Base-by-base conservation (phyloP, 2,888 invertebrate genomes). In the Vanessa cardui region DNA sequence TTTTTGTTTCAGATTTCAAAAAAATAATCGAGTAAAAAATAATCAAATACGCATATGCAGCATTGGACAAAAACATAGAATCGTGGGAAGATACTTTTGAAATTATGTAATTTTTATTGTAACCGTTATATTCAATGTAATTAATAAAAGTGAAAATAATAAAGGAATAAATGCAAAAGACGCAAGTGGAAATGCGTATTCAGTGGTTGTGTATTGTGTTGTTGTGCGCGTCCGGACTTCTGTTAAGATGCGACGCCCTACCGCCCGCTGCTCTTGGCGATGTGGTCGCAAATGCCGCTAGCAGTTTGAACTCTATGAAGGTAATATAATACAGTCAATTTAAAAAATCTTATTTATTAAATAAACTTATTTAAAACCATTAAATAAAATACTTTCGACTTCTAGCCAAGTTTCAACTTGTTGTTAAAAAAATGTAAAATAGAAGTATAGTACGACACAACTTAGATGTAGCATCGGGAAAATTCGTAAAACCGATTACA, bases 221-320 rank as follows among this genome's bases (percentile, higher is more conserved):
- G 65, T 50, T 89, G 64, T 88, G 87, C 78, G 84, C 83, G 0
- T 58, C 77, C 86, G 62, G 82, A 49, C 31, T 39, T 18, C 18
- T 87, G 70, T 69, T 87, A 73, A 83, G 80, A 67, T 83, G 85
- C 73, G 80, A 83, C 44, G 90, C 90, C 31, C 77, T 93, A 64
- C 92, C 93, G 45, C 93, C 93, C 0, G 92, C 93, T 2, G 88
- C 93, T 6, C 81, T 93, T 1, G 93, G 93, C 0, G 93, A 93
- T 64, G 93, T 92, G 47, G 91, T 93, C 59, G 86, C 87, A 54
- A 93, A 93, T 67, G 92, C 93, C 2, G 93, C 92, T 1, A 89
- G 84, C 60, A 90, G 92, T 68, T 87, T 93, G 73, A 93, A 93
- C 74, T 91, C 92, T 63, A 93, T 93, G 92, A 93, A 93, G 88